Evolutionary conservation across 2,888 invertebrate genomes (phyloP).

Genomic region (Monochamus alternatus): DNA sequence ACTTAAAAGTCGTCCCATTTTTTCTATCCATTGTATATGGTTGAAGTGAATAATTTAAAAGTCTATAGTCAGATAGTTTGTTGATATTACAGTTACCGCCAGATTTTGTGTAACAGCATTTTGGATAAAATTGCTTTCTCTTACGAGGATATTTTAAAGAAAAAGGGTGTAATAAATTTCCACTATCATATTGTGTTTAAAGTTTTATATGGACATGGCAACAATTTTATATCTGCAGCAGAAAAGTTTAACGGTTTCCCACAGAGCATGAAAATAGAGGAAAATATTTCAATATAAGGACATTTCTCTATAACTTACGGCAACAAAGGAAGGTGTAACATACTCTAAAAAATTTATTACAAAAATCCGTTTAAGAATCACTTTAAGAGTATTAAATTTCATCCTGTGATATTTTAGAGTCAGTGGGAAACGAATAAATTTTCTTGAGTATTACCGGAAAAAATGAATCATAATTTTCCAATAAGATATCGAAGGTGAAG

Average conservation of each 20-base stretch:
- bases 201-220: constrained; percentile 62
- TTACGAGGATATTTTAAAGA: constrained; percentile 38
- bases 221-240: constrained; percentile 62
- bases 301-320: constrained; percentile 9
- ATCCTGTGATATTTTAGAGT: constrained; percentile 8
- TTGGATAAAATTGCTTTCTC: constrained; percentile 15
- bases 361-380: constrained; percentile 10
- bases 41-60: neutral
- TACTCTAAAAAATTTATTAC: constrained; percentile 12
- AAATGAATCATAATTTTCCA: constrained; percentile 23
- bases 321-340: constrained; percentile 6
- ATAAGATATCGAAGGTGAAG: constrained; percentile 24
- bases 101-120: neutral
- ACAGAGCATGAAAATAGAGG: constrained; percentile 4
- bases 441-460: constrained; percentile 22
- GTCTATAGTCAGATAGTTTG: neutral
- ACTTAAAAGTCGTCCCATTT: too few relatives aligned
- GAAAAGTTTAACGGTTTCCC: constrained; percentile 49
- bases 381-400: constrained; percentile 22
- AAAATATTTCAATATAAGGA: constrained; percentile 11
- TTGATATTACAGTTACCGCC: neutral
- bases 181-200: constrained; percentile 51
- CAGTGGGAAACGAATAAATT: constrained; percentile 16
- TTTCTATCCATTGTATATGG: too few relatives aligned
- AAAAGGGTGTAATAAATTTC: constrained; percentile 48